Evolutionary conservation across 1,140 invertebrate genomes (phyloP).

Genomic region (Venturia canescens): DNA sequence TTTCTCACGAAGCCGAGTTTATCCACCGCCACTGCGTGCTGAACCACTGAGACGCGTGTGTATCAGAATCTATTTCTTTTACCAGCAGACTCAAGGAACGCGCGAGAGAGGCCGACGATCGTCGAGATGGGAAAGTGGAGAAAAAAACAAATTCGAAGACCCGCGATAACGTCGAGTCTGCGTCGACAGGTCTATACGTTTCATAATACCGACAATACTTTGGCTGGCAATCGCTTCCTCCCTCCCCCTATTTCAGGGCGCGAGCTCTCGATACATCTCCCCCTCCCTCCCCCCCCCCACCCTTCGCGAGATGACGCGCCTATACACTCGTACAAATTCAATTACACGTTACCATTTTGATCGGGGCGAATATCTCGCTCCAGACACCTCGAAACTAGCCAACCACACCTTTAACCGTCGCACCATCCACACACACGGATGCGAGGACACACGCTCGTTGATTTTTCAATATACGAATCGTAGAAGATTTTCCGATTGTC

Average conservation of each 20-base stretch:
- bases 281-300: background rate
- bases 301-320: slow-evolving; percentile 13
- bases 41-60: background rate
- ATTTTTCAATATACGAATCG: slow-evolving; percentile 6
- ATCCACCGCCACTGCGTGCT: background rate
- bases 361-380: slow-evolving; percentile 29
- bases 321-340: slow-evolving; percentile 32
- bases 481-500: slow-evolving; percentile 21
- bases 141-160: slow-evolving; percentile 2
- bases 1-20: background rate
- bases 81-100: background rate
- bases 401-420: slow-evolving; percentile 10
- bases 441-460: background rate
- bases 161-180: slow-evolving; percentile 25
- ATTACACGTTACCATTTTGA: slow-evolving; percentile 38
- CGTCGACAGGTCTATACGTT: slow-evolving; percentile 37
- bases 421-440: background rate
- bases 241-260: background rate
- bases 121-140: background rate
- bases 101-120: background rate
- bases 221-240: background rate
- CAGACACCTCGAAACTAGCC: slow-evolving; percentile 21
- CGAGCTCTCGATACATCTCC: slow-evolving; percentile 9
- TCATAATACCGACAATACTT: slow-evolving; percentile 33
- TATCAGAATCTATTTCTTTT: slow-evolving; percentile 4